Evolutionary conservation across 2,888 invertebrate genomes (phyloP), one percentile per base, ranked within the genome.

Genomic region (Volucella bombylans): DNA sequence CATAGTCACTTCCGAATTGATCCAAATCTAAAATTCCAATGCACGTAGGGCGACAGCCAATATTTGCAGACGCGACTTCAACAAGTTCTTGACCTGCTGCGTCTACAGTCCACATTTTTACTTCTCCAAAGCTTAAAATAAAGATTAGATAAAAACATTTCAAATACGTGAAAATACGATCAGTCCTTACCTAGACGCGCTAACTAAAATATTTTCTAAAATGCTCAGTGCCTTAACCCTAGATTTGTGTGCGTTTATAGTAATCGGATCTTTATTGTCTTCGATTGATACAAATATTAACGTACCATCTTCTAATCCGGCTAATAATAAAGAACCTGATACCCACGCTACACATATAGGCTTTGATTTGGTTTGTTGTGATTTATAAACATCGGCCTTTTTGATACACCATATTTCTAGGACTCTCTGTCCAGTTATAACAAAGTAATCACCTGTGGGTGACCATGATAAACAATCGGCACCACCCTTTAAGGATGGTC

Each of bases 401-500:
- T 95, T 94, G 55, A 97, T 94, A 61, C 94, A 95, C 94, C 97
- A 98, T 23, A 98, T 92, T 91, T 97, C 96, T 41, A 97, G 93
- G 83, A 93, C 93, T 88, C 94, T 94, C 71, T 95, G 94, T 50
- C 95, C 95, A 31, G 94, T 94, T 65, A 98, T 90, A 4, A 95
- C 94, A 91, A 98, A 98, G 88, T 94, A 93, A 49, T 94, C 93
- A 18, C 97, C 98, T 88, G 93, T 93, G 4, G 96, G 95, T 62
- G 96, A 95, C 95, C 97, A 98, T 68, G 92, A 92, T 0, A 94
- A 90, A 87, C 94, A 94, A n/a, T 91, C 90, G 2, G 91, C 89
- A 3, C 77, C 41, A 2, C 76, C 69, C 2, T 90, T 93, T 77
- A 92, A 90, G 87, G 90, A 83, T 82, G 93, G 93, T 92, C 95